Conservation (phyloP, 2,888 invertebrate species). For the Oxyscelio sp. region DNA sequence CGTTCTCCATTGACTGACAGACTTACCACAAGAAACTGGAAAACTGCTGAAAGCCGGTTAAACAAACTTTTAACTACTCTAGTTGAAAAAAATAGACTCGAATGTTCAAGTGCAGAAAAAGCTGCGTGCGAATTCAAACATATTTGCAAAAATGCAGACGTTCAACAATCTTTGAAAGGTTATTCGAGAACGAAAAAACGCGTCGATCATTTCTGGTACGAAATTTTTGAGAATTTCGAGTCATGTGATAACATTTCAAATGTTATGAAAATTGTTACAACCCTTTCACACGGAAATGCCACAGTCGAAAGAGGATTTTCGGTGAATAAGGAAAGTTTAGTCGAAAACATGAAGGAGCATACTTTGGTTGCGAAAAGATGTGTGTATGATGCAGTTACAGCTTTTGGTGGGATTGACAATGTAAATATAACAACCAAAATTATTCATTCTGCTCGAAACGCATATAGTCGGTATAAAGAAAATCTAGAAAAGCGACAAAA, state of each 20-base stretch:
- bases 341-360: too few species aligned
- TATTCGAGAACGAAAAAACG: constrained; percentile 26
- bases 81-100: constrained; percentile 16
- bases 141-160: not conserved
- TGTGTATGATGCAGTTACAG: too few species aligned
- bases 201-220: constrained; percentile 42
- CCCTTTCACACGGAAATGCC: too few species aligned
- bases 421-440: too few species aligned
- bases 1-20: constrained; percentile 27
- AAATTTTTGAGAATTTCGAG: not conserved
- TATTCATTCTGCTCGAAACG: too few species aligned
- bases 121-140: constrained; percentile 11
- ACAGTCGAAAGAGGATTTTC: too few species aligned
- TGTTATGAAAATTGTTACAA: constrained; percentile 23
- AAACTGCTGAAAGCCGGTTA: constrained; percentile 4
- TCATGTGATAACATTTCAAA: constrained; percentile 22
- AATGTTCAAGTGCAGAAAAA: constrained; percentile 1
- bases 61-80: constrained; percentile 10
- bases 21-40: constrained; percentile 1
- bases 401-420: too few species aligned
- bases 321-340: too few species aligned
- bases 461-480: too few species aligned
- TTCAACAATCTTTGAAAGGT: constrained; percentile 2
- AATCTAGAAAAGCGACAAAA: too few species aligned
- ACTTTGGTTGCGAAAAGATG: too few species aligned